Evolutionary conservation across 2,113 vertebrate genomes (phyloP), one percentile per base, ranked within the genome.

Genomic region (Dipodomys ordii): DNA sequence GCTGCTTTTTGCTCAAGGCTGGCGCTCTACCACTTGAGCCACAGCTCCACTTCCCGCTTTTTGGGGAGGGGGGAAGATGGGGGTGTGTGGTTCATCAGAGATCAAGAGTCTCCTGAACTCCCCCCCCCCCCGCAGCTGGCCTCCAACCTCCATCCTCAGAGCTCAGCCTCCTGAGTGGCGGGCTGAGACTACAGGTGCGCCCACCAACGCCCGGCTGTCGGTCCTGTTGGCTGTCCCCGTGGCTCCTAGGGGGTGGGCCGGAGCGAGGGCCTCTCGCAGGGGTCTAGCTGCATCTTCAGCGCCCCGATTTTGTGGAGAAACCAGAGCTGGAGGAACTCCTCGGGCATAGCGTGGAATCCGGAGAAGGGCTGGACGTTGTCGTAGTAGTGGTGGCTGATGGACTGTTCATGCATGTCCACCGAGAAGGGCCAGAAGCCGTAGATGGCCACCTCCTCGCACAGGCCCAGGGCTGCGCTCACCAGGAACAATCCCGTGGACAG

Each of bases 371-470:
- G 97, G 77, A 99, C 98, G 28, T 99, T 99, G 96, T 99, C 99
- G 18, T 99, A 99, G 97, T 99, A 99, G 68, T 99, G 99, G 81
- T 99, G 99, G 97, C 99, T 99, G 97, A 99, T 98, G 25, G 98
- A 99, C 64, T 95, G 97, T 85, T 98, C 98, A 0, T 97, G 98
- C 96, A 99, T 98, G 96, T 98, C 98, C 67, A 99, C 96, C 0
- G 99, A 98, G 97, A 99, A 99, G 0, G 99, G 99, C 99, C 99
- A 99, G 97, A 99, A 99, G 68, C 99, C 99, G 0, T 99, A 99
- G 91, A 98, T 98, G 0, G 98, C 98, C 25, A 99, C 99, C 53
- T 99, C 99, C 77, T 99, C 99, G 6, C 99, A 99, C 35, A 99
- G 98, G 10, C 99, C 99, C 7, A 99, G 95, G 20, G 99, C 99